A percentile compares a stretch with the other conserved stretches of the same genome.
Evolutionary conservation across 2,797 vertebrate genomes (phyloP).

Genomic region (Eulemur albifrons): DNA sequence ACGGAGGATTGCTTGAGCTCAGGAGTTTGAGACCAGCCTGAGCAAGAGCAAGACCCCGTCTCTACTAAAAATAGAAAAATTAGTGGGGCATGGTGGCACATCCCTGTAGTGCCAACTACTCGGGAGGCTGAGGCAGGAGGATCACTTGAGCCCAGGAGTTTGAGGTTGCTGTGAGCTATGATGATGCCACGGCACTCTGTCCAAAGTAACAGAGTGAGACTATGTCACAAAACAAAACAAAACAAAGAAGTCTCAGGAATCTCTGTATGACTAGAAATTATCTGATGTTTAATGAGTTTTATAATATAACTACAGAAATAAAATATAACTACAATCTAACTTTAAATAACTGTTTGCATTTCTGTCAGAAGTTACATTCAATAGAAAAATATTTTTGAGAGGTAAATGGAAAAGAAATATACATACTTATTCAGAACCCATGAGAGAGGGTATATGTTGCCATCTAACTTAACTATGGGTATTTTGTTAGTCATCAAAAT

Average conservation of each 20-base stretch:
- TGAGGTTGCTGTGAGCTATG: too few species aligned
- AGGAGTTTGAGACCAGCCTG: too few species aligned
- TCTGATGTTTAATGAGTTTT: neutral
- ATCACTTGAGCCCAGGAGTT: too few species aligned
- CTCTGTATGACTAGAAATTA: neutral
- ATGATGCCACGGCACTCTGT: too few species aligned
- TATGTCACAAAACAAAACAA: too few species aligned
- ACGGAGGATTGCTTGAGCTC: too few species aligned
- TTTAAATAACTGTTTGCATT: neutral
- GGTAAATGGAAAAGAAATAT: constrained; percentile 9
- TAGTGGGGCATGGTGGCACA: too few species aligned
- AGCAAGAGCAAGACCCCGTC: too few species aligned
- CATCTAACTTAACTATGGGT: neutral
- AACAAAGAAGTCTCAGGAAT: neutral
- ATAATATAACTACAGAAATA: neutral
- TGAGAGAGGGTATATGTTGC: neutral
- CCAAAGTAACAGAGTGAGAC: too few species aligned
- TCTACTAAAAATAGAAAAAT: too few species aligned
- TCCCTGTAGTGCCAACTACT: too few species aligned
- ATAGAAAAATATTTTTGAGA: neutral
- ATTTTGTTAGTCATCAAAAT: constrained; percentile 24
- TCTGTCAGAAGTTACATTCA: neutral
- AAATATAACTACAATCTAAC: neutral
- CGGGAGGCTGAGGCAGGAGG: too few species aligned
- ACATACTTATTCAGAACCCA: neutral